These are phyloP conservation scores for Xiphophorus birchmanni DNA, from an alignment of 2,797 vertebrate genomes.

Conservation along the genomic window DNA sequence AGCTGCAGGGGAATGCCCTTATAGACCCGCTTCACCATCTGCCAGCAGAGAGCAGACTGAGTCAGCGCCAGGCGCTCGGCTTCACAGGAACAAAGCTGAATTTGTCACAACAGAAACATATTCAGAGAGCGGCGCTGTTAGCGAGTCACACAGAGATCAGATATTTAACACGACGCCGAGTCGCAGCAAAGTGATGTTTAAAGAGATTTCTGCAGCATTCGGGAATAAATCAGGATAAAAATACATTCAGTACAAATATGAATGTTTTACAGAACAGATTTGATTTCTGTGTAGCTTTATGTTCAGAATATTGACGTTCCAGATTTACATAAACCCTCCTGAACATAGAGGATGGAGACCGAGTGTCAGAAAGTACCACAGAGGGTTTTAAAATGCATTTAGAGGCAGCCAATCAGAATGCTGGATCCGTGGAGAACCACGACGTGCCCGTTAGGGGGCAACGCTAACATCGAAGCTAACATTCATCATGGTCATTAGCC, in stretches of 20 bases:
- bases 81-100: slow-evolving; percentile 13
- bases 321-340: no score
- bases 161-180: not conserved
- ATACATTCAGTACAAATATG: no score
- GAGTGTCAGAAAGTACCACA: no score
- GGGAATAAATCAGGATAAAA: not conserved
- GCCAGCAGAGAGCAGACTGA: slow-evolving; percentile 12
- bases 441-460: no score
- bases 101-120: not conserved
- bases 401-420: no score
- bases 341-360: no score
- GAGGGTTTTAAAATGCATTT: no score
- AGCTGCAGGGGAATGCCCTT: slow-evolving; percentile 87
- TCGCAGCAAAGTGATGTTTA: not conserved
- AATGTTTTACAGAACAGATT: no score
- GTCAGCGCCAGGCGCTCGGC: not conserved
- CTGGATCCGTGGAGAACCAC: not conserved
- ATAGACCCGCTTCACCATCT: slow-evolving; percentile 87
- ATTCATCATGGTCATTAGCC: no score
- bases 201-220: not conserved
- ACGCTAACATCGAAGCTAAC: no score
- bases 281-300: no score
- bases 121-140: not conserved
- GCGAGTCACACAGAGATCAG: not conserved
- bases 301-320: no score